Percentiles rank a stretch among this genome's conserved stretches.
Evolutionary conservation across 2,888 invertebrate genomes (phyloP).

Genomic region (Mamestra brassicae): DNA sequence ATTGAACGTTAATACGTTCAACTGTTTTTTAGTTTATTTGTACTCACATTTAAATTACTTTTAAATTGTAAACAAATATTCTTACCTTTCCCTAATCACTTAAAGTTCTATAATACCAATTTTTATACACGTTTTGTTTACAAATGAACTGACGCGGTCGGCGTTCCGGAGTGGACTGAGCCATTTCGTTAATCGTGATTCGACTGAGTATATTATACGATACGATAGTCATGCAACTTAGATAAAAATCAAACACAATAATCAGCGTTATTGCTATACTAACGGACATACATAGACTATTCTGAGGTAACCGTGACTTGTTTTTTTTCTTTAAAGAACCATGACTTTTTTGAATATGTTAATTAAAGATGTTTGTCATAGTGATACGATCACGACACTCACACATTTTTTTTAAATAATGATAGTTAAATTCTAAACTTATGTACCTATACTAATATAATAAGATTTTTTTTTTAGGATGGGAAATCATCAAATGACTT

Average conservation of each 20-base stretch:
- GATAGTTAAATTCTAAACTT: not conserved
- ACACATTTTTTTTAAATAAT: not conserved
- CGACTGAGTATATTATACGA: conserved; percentile 5
- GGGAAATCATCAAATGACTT: too few relatives aligned
- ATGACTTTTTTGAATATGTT: not conserved
- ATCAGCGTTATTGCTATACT: not conserved
- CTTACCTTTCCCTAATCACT: not conserved
- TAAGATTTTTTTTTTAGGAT: too few relatives aligned
- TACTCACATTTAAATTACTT: not conserved
- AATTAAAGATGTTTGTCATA: not conserved
- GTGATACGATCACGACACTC: not conserved
- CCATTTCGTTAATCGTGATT: conserved; percentile 7
- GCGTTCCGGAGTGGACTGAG: not conserved
- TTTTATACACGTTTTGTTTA: not conserved
- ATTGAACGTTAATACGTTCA: too few relatives aligned
- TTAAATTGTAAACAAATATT: not conserved
- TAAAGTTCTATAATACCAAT: not conserved
- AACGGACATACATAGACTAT: not conserved
- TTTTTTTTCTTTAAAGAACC: too few relatives aligned
- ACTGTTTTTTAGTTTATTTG: too few relatives aligned
- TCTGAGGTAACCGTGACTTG: conserved; percentile 1
- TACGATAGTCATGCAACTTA: conserved; percentile 7
- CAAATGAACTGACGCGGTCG: too few relatives aligned
- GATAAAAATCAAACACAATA: conserved; percentile 5
- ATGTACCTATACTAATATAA: too few relatives aligned